A percentile compares a stretch with the other conserved stretches of the same genome.
Conservation (phyloP, 2,797 vertebrate genomes). For the Miopithecus talapoin region DNA sequence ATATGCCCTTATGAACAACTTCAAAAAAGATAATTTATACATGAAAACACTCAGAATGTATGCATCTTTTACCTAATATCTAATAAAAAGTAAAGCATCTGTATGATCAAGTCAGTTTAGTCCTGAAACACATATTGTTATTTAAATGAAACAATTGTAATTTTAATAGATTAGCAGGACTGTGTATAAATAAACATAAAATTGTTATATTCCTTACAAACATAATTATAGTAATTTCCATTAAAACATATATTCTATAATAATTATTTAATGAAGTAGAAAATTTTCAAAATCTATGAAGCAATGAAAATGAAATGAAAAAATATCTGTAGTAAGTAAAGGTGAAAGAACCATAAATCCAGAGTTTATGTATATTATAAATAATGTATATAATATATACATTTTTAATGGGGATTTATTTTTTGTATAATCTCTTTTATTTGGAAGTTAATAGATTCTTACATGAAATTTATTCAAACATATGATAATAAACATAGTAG, state of each 20-base stretch:
- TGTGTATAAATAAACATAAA: background rate
- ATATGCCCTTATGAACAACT: background rate
- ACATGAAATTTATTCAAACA: background rate
- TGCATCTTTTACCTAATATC: background rate
- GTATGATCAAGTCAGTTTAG: background rate
- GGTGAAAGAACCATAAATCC: background rate
- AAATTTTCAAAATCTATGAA: background rate
- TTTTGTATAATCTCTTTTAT: background rate
- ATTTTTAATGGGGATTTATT: background rate
- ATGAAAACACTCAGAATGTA: background rate
- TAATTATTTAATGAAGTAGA: background rate
- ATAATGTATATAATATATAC: no score
- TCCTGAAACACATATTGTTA: background rate
- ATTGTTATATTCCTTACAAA: background rate
- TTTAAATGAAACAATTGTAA: background rate
- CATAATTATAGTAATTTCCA: background rate
- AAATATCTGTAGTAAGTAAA: background rate
- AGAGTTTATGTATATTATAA: background rate
- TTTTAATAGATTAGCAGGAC: background rate
- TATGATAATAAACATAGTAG: background rate
- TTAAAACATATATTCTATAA: background rate
- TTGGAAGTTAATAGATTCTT: background rate
- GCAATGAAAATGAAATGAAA: background rate
- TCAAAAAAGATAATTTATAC: background rate
- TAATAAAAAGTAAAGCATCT: background rate